Percentiles rank a stretch among this genome's conserved stretches.
Evolutionary conservation across 2,888 invertebrate genomes (phyloP).

Genomic region (Zaprionus lineosus): DNA sequence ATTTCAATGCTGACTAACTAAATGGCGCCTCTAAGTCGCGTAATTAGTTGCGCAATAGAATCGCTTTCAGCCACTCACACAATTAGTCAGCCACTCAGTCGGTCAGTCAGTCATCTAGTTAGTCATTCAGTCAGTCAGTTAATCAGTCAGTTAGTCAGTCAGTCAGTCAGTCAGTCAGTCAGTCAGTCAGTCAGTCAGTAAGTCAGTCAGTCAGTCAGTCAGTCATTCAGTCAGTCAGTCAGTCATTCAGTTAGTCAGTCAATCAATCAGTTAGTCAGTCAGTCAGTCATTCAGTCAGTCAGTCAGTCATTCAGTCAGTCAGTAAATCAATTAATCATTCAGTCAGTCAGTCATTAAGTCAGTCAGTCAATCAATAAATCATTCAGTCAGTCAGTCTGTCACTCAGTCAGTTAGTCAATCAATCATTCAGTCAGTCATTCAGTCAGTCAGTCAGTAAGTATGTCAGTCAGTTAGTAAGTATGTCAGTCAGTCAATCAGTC

Average conservation of each 20-base stretch:
- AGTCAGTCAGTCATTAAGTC: background rate
- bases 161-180: too few relatives aligned
- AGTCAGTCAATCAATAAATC: too few relatives aligned
- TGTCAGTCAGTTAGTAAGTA: too few relatives aligned
- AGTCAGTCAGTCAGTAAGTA: background rate
- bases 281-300: too few relatives aligned
- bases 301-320: too few relatives aligned
- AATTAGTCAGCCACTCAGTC: slow-evolving; percentile 11
- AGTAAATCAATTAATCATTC: too few relatives aligned
- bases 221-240: background rate
- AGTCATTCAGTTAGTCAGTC: too few relatives aligned
- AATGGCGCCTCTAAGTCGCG: slow-evolving; percentile 58
- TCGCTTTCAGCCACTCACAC: slow-evolving; percentile 38
- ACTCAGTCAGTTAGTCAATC: slow-evolving; percentile 20
- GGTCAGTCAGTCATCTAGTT: slow-evolving; percentile 5
- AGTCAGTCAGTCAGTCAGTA: too few relatives aligned
- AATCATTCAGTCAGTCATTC: slow-evolving; percentile 8
- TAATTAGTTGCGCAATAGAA: slow-evolving; percentile 70
- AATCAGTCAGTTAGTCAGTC: slow-evolving; percentile 51
- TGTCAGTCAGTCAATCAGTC: slow-evolving; percentile 35
- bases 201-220: too few relatives aligned
- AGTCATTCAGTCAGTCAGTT: slow-evolving; percentile 20
- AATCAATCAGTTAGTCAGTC: slow-evolving; percentile 47
- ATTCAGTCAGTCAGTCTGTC: slow-evolving; percentile 36
- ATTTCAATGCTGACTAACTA: slow-evolving; percentile 51